Evolutionary conservation across 2,888 invertebrate species (phyloP).

Genomic region (Agrenia bidenticulata): DNA sequence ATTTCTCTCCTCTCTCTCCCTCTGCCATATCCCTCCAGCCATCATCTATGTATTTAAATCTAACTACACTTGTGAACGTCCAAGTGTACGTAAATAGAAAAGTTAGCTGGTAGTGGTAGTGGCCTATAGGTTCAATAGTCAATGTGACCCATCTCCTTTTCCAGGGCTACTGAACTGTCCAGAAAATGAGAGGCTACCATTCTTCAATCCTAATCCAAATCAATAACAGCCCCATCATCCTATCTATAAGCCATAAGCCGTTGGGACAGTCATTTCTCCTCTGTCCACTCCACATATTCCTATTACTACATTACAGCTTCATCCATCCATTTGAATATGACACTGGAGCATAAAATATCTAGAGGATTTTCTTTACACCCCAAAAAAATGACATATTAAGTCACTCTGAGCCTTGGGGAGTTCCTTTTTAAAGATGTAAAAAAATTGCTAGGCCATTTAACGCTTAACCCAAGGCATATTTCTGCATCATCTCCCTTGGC

Average conservation of each 20-base stretch:
- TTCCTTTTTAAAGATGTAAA: no score
- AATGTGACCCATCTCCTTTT: no score
- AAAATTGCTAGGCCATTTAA: no score
- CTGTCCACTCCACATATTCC: no score
- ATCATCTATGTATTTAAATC: no score
- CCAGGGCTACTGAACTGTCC: constrained; percentile 14
- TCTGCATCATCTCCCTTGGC: no score
- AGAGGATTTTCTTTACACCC: not conserved
- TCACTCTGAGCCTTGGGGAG: not conserved
- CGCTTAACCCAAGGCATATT: no score
- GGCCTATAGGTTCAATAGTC: no score
- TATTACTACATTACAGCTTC: not conserved
- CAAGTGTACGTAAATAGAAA: no score
- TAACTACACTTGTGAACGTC: no score
- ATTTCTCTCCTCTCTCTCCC: constrained; percentile 33
- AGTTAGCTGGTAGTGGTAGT: no score
- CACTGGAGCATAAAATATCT: constrained; percentile 19
- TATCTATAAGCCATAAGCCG: not conserved
- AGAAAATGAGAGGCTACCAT: constrained; percentile 44
- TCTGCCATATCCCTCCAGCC: constrained; percentile 7
- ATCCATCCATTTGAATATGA: constrained; percentile 15
- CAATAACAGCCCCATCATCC: constrained; percentile 34
- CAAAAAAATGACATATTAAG: not conserved
- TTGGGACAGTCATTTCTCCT: not conserved
- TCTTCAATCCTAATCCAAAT: constrained; percentile 49